Evolutionary conservation across 2,888 invertebrate species (phyloP), one percentile per base, ranked within the genome.

Genomic region (Mythimna lalbum): DNA sequence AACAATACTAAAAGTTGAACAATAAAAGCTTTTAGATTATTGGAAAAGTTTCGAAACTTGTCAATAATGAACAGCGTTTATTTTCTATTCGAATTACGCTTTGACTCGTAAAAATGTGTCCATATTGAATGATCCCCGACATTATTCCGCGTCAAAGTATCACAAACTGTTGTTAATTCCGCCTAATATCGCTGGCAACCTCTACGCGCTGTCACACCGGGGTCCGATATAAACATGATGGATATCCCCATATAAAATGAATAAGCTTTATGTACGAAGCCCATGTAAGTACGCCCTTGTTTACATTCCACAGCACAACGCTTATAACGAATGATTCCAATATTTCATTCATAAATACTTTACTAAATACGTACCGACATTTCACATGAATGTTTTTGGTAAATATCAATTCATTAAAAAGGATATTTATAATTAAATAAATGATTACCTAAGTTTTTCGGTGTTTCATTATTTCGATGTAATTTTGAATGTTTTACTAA

Each of bases 151-250:
- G 93, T 94, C 93, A 92, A 92, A 94, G 92, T 93, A 91, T 93
- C 90, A 90, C 90, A 92, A 94, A 93, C 92, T 93, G 94, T 90
- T 93, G 94, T 95, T 95, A 93, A 95, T 95, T 94, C 92, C 88
- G 89, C 90, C 93, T 94, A 94, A 95, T 94, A 94, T 94, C 91
- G 91, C 87, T 90, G 89, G 89, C 92, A 94, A 93, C 93, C 92
- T 93, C 93, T 92, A 93, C 91, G 87, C 89, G 91, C 91, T 93
- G 94, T 93, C 93, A 92, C 90, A 92, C 88, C 90, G 84, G 91
- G 89, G 90, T 88, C 92, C 92, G 93, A 94, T 93, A 93, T 91
- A 91, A 93, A 92, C 89, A 93, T 95, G 95, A 95, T 95, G 93
- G 94, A 95, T 95, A 91, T 90, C 90, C 90, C 88, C 91, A 90